Evolutionary conservation across 1,140 invertebrate species (phyloP).

Genomic region (Aphelenchoides besseyi): DNA sequence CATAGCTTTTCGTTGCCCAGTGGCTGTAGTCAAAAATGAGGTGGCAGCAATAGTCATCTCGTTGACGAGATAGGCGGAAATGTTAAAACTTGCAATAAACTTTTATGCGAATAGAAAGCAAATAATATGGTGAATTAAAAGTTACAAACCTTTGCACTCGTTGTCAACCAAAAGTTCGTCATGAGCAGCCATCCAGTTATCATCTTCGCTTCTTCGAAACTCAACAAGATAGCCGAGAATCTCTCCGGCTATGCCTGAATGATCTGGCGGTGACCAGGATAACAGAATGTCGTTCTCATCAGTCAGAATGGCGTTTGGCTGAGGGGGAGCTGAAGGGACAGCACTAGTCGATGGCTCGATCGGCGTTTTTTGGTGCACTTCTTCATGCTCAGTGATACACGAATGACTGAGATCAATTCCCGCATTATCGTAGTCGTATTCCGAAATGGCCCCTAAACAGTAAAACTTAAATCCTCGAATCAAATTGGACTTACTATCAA

Average conservation of each 20-base stretch:
- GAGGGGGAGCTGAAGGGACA: slow-evolving; percentile 49
- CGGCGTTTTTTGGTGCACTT: slow-evolving; percentile 23
- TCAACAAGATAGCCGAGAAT: slow-evolving; percentile 54
- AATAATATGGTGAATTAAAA: background rate
- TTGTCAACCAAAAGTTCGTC: slow-evolving; percentile 51
- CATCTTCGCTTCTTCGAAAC: slow-evolving; percentile 41
- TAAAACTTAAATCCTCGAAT: too few relatives aligned
- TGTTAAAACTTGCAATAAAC: too few relatives aligned
- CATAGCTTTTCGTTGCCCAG: too few relatives aligned
- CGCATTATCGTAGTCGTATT: slow-evolving; percentile 33
- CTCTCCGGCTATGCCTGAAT: slow-evolving; percentile 36
- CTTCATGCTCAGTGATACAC: slow-evolving; percentile 49
- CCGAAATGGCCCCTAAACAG: slow-evolving; percentile 6
- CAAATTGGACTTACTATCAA: slow-evolving; percentile 35
- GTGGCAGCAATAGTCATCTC: too few relatives aligned
- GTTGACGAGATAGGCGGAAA: too few relatives aligned
- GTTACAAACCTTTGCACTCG: slow-evolving; percentile 51
- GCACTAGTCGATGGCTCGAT: slow-evolving; percentile 2
- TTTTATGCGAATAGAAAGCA: background rate
- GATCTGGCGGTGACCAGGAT: slow-evolving; percentile 47
- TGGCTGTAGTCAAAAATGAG: too few relatives aligned
- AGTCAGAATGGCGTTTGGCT: slow-evolving; percentile 53
- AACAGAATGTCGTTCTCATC: slow-evolving; percentile 48
- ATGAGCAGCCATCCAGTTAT: slow-evolving; percentile 52
- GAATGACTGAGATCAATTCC: slow-evolving; percentile 54